A percentile compares a stretch with the other conserved stretches of the same genome.
These are phyloP conservation scores for Psittacara wagleri DNA, from an alignment of 2,113 vertebrate genomes.

Conservation along the genomic window DNA sequence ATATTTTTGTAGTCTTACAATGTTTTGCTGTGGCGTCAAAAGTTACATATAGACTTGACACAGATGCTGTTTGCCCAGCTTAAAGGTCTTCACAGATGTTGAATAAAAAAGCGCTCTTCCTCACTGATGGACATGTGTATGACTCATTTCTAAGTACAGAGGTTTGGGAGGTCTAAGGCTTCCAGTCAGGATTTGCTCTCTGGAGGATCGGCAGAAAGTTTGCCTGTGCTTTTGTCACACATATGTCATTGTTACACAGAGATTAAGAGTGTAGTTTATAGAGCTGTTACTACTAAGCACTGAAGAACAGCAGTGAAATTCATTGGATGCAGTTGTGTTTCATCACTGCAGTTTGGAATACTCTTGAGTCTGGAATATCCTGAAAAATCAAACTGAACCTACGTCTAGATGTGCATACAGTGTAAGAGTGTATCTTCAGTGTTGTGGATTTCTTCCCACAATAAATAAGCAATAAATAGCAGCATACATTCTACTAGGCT, in stretches of 20 bases:
- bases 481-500: neutral
- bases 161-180: neutral
- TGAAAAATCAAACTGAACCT: neutral
- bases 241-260: neutral
- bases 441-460: neutral
- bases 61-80: fast-evolving
- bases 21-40: neutral
- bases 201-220: neutral
- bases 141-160: neutral
- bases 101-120: neutral
- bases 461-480: neutral
- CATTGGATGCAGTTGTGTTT: neutral
- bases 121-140: fast-evolving
- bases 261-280: neutral
- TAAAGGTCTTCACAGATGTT: neutral
- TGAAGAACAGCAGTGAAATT: neutral
- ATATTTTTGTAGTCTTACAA: neutral
- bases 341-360: neutral
- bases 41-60: neutral
- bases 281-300: neutral
- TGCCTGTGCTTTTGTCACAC: neutral
- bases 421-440: neutral
- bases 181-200: neutral
- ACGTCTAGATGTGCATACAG: neutral
- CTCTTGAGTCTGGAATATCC: neutral